These are phyloP conservation scores for Saiga tatarica DNA, from an alignment of 2,113 vertebrate species.

Conservation along the genomic window DNA sequence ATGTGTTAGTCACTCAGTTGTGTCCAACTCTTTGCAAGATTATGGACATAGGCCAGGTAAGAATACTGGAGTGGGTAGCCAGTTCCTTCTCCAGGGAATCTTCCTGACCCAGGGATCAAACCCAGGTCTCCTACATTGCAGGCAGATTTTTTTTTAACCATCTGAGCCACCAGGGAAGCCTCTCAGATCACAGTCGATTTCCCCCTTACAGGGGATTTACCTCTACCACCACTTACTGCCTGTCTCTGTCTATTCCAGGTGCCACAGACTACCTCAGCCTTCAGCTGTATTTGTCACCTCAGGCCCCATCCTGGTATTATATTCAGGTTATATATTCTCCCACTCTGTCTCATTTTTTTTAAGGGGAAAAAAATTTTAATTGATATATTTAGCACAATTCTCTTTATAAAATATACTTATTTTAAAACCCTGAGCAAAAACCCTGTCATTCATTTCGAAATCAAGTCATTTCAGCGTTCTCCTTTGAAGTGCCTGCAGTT, in stretches of 20 bases:
- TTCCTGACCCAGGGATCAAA: neutral
- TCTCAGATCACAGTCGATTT: neutral
- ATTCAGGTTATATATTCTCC: neutral
- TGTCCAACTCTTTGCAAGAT: neutral
- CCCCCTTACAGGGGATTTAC: neutral
- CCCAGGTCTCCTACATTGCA: neutral
- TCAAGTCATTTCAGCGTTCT: neutral
- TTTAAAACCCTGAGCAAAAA: neutral
- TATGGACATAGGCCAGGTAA: neutral
- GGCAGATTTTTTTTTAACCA: neutral
- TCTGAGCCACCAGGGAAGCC: neutral
- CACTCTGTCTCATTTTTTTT: neutral
- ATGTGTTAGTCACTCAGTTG: neutral
- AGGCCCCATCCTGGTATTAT: neutral
- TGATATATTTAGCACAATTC: slow-evolving; percentile 23
- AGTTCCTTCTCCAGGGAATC: neutral
- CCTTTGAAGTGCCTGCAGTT: neutral
- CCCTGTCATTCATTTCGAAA: neutral
- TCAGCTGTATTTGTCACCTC: neutral
- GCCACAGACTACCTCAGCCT: neutral
- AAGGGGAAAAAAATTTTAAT: slow-evolving; percentile 6
- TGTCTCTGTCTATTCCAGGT: neutral
- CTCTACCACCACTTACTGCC: neutral
- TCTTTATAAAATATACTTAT: neutral
- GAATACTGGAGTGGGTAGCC: neutral